A percentile compares a stretch with the other conserved stretches of the same genome.
Conservation (phyloP, 2,888 invertebrate species). For the Leucophenga maculata region DNA sequence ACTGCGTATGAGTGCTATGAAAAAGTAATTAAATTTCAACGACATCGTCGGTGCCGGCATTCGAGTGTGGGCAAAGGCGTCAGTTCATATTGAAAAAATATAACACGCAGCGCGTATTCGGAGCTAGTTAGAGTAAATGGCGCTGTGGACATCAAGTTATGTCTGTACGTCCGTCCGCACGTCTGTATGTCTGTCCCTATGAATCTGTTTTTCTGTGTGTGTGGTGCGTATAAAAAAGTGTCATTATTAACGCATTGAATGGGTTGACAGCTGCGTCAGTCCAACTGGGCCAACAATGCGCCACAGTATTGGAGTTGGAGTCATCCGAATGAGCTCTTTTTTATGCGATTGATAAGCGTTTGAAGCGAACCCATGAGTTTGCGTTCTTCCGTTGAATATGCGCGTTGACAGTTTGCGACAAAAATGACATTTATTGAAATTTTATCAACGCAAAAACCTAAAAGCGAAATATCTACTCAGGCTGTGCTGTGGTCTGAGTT, state of each 20-base stretch:
- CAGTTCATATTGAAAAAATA: too few relatives aligned
- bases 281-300: constrained; percentile 3
- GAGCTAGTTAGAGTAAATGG: too few relatives aligned
- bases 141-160: constrained; percentile 8
- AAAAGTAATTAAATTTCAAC: constrained; percentile 71
- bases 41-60: constrained; percentile 28
- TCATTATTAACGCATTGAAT: constrained; percentile 66
- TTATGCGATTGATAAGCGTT: not conserved
- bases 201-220: not conserved
- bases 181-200: not conserved
- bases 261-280: constrained; percentile 57
- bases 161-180: not conserved
- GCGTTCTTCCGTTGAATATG: not conserved
- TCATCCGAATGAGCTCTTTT: constrained; percentile 11
- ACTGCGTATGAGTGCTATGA: constrained; percentile 64
- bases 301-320: not conserved
- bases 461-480: not conserved
- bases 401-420: constrained; percentile 31
- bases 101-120: too few relatives aligned
- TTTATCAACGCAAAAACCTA: constrained; percentile 47
- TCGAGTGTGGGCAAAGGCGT: not conserved
- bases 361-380: not conserved
- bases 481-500: constrained; percentile 41
- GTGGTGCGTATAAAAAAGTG: constrained; percentile 48
- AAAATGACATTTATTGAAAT: constrained; percentile 63